Evolutionary conservation across 2,113 vertebrate genomes (phyloP).

Genomic region (Sclerurus mexicanus): DNA sequence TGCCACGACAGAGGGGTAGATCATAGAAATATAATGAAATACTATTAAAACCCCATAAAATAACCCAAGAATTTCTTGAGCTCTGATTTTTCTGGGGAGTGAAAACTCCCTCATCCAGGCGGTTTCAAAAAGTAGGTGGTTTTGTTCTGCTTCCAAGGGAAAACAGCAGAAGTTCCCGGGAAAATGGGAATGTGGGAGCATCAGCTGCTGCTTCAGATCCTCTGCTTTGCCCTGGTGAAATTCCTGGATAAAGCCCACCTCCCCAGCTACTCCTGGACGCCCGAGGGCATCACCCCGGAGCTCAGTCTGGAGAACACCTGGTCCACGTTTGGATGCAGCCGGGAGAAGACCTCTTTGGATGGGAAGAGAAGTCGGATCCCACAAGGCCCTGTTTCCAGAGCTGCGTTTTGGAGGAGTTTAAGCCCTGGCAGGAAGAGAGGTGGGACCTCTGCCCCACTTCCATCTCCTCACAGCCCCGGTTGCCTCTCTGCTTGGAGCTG

Average conservation of each 20-base stretch:
- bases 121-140: background rate
- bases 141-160: constrained; percentile 21
- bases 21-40: constrained; percentile 28
- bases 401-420: background rate
- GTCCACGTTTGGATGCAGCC: background rate
- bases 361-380: background rate
- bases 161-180: background rate
- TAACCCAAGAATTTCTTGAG: constrained; percentile 2
- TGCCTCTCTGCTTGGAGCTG: background rate
- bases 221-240: background rate
- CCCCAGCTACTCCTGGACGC: background rate
- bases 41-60: background rate
- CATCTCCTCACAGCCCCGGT: background rate
- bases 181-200: background rate
- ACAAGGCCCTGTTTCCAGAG: background rate
- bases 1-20: background rate
- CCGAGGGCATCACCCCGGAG: background rate
- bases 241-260: background rate
- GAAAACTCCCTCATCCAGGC: background rate
- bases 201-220: background rate
- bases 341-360: background rate
- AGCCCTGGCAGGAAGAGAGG: background rate
- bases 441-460: background rate
- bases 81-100: background rate
- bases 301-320: background rate